These are phyloP conservation scores for Troides helena DNA, from an alignment of 2,888 invertebrate genomes.

Conservation along the genomic window DNA sequence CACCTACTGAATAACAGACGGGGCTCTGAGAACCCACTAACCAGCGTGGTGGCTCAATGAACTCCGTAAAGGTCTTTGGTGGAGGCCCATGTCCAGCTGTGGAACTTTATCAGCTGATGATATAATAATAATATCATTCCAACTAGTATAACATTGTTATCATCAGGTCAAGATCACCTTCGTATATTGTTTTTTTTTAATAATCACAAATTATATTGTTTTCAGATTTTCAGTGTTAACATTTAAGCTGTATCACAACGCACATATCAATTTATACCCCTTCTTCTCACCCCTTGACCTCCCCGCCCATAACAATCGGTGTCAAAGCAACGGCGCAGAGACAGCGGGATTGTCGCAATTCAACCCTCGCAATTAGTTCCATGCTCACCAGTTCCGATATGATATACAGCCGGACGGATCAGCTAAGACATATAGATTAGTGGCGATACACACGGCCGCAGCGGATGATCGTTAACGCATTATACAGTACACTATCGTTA, in stretches of 20 bases:
- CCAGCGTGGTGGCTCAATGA: too few species aligned
- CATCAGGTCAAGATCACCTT: too few species aligned
- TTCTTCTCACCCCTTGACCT: background rate
- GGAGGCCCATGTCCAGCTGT: too few species aligned
- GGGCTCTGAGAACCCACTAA: too few species aligned
- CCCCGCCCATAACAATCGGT: constrained; percentile 36
- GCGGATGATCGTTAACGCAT: constrained; percentile 12
- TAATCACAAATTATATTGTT: too few species aligned
- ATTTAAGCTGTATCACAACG: constrained; percentile 12
- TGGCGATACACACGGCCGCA: constrained; percentile 48
- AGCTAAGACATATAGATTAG: constrained; percentile 73
- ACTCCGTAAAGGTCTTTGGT: too few species aligned
- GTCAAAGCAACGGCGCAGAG: constrained; percentile 48
- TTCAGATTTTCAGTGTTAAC: background rate
- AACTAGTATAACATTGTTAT: too few species aligned
- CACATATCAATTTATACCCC: constrained; percentile 8
- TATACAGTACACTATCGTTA: too few species aligned
- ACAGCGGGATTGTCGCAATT: constrained; percentile 62
- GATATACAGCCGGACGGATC: constrained; percentile 70
- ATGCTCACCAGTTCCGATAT: constrained; percentile 64
- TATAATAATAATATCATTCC: too few species aligned
- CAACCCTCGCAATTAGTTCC: constrained; percentile 66
- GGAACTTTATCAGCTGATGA: too few species aligned
- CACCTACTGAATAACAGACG: too few species aligned
- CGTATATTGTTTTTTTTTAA: too few species aligned